A percentile compares a stretch with the other conserved stretches of the same genome.
phyloP scores from a whole-genome alignment of 2,113 vertebrate species.

The Planiliza haematocheilus region DNA sequence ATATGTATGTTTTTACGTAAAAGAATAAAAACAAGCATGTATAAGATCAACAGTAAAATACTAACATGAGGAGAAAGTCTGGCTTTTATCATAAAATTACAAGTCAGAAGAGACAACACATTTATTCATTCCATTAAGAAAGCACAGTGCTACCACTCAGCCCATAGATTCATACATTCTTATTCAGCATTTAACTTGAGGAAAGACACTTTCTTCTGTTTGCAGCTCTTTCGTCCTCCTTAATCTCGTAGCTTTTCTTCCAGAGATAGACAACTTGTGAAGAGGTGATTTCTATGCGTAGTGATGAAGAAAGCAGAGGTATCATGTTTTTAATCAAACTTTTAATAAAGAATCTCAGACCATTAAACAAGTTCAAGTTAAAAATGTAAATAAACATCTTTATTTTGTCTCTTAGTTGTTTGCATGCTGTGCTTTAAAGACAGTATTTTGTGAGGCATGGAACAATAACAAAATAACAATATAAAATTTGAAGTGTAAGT shows the following conservation, averaged over 20 bases:
- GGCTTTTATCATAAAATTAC: too few relatives aligned
- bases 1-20: too few relatives aligned
- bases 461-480: too few relatives aligned
- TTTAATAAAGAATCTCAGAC: background rate
- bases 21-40: too few relatives aligned
- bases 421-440: fast-evolving
- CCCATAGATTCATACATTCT: too few relatives aligned
- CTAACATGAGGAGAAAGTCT: too few relatives aligned
- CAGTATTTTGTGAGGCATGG: background rate
- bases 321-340: background rate
- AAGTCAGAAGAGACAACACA: too few relatives aligned
- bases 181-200: background rate
- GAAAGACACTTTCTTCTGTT: slow-evolving; percentile 2
- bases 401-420: fast-evolving
- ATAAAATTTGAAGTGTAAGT: too few relatives aligned
- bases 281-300: background rate
- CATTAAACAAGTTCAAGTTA: background rate
- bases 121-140: too few relatives aligned
- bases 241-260: slow-evolving; percentile 6
- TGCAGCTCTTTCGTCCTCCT: background rate
- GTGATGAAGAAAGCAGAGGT: background rate
- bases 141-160: too few relatives aligned
- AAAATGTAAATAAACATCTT: background rate
- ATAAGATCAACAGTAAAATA: too few relatives aligned
- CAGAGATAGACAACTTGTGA: background rate